Evolutionary conservation across 2,888 invertebrate species (phyloP).

Genomic region (Cheilosia grossa): DNA sequence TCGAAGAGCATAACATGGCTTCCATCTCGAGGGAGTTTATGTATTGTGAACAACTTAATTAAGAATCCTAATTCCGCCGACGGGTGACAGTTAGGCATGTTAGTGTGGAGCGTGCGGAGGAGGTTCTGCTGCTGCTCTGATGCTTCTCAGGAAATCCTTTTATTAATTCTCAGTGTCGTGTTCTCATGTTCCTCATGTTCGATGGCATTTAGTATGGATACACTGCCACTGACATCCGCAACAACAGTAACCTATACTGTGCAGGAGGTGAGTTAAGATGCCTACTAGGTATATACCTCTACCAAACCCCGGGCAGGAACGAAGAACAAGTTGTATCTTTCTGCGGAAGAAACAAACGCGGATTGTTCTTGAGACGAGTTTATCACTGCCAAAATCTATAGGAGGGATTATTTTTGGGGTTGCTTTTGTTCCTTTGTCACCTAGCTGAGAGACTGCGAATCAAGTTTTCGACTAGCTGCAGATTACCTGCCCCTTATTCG

Average conservation of each 20-base stretch:
- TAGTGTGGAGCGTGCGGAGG: constrained; percentile 20
- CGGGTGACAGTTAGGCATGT: constrained; percentile 76
- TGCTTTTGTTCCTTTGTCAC: constrained; percentile 51
- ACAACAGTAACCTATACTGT: constrained; percentile 17
- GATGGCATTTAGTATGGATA: constrained; percentile 63
- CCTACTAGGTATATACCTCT: neutral
- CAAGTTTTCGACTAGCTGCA: constrained; percentile 40
- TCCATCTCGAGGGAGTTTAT: constrained; percentile 70
- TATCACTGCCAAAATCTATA: constrained; percentile 44
- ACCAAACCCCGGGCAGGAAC: neutral
- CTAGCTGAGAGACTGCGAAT: constrained; percentile 31
- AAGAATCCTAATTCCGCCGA: constrained; percentile 76
- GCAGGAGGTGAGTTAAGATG: constrained; percentile 10
- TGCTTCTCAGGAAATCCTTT: constrained; percentile 55
- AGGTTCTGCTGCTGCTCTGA: neutral
- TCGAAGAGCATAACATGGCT: constrained; percentile 60
- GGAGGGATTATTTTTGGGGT: constrained; percentile 27
- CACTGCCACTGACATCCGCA: constrained; percentile 48
- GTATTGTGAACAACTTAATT: constrained; percentile 76
- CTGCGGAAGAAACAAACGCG: constrained; percentile 16
- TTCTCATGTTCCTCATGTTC: constrained; percentile 70
- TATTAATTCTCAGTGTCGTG: constrained; percentile 67
- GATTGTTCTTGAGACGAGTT: constrained; percentile 34
- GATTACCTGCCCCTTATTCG: constrained; percentile 32
- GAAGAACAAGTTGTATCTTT: constrained; percentile 30